Percentiles rank a stretch among this genome's conserved stretches.
Evolutionary conservation across 2,797 vertebrate species (phyloP).

Genomic region (Arctocebus calabarensis): DNA sequence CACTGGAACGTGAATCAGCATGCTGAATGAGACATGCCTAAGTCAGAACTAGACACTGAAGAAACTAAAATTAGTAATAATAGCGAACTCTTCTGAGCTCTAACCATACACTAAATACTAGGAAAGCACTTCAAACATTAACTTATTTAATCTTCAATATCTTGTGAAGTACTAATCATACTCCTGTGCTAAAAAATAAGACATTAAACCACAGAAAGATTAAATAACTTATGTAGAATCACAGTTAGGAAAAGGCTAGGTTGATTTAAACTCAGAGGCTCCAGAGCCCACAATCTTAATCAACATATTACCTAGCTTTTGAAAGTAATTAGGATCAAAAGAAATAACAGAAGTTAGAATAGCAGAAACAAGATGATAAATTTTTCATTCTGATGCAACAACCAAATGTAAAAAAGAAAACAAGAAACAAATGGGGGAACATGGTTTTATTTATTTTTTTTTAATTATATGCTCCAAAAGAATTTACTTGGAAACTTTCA

Average conservation of each 20-base stretch:
- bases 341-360: constrained; percentile 40
- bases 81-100: background rate
- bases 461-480: constrained; percentile 59
- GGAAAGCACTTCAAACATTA: constrained; percentile 38
- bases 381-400: constrained; percentile 42
- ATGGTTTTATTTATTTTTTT: constrained; percentile 69
- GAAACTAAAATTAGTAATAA: background rate
- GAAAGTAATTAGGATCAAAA: constrained; percentile 33
- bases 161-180: constrained; percentile 19
- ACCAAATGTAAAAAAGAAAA: constrained; percentile 51
- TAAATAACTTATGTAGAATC: constrained; percentile 26
- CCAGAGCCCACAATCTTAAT: background rate
- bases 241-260: constrained; percentile 9
- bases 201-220: constrained; percentile 15
- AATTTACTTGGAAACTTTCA: constrained; percentile 71
- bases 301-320: background rate
- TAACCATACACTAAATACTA: background rate
- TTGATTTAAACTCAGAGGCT: constrained; percentile 27
- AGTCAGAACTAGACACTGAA: background rate
- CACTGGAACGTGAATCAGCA: background rate
- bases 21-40: background rate
- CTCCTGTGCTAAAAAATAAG: background rate
- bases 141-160: constrained; percentile 1
- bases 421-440: constrained; percentile 49
- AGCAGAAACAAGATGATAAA: constrained; percentile 12